Evolutionary conservation across 2,113 vertebrate genomes (phyloP), one percentile per base, ranked within the genome.

Genomic region (Callopanchax toddi): DNA sequence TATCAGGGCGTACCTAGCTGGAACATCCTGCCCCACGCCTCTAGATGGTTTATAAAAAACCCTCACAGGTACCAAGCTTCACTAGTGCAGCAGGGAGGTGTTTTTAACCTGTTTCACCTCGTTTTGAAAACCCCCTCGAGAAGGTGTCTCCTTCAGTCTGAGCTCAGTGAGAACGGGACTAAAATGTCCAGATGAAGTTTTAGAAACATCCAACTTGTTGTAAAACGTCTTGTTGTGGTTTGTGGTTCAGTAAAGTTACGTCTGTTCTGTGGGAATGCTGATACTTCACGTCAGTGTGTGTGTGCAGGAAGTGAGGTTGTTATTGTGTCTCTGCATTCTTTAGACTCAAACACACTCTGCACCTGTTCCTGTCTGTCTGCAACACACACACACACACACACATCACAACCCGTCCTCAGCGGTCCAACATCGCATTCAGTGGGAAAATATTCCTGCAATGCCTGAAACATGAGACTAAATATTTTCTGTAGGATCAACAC

Each of bases 301-400:
- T 43, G 46, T 53, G 53, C 45, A 71, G 76, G 81, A 84, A 85
- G 56, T 66, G 40, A 68, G 67, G 59, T 71, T 82, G 76, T 84
- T 83, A 80, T 84, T 83, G 65, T 63, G 72, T 83, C 79, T 67
- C 65, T 46, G 22, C 83, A 89, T 89, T 89, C 78, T 74, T 78
- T 46, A 59, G 72, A 72, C 54, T 82, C 59, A 25, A 72, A 79
- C 74, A 59, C 73, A 59, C 76, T 60, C 69, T 83, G 85, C 87
- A 89, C 87, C 87, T 89, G 87, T 87, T 83, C 63, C 77, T 74
- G 79, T 76, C 70, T 36, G 53, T 87, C 76, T 60, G 26, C 54
- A 10, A 46, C 9, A 42, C 60, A 57, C 22, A 37, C 13, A 48
- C 44, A 67, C 16, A 23, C 11, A 42, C 23, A 54, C 61, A 49